phyloP scores from a whole-genome alignment of 2,113 vertebrate genomes.

The Chaetodon trifascialis region DNA sequence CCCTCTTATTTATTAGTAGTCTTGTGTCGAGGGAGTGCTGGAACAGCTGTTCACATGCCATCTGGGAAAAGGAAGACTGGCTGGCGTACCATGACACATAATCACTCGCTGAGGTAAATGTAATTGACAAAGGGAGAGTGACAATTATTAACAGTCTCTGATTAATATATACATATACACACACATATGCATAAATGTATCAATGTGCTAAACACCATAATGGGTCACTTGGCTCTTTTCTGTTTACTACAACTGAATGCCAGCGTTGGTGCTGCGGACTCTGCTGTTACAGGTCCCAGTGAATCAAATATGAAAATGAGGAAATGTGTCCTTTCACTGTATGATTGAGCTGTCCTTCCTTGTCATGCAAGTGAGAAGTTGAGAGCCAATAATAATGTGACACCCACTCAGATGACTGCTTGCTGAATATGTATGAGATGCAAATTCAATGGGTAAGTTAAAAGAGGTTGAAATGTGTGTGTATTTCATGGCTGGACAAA shows the following conservation, averaged over 20 bases:
- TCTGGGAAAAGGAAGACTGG: neutral
- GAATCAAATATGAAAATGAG: neutral
- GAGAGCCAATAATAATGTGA: neutral
- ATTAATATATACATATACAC: neutral
- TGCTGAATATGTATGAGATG: conserved; percentile 6
- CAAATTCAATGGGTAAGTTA: neutral
- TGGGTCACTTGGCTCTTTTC: neutral
- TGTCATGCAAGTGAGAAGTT: neutral
- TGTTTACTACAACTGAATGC: neutral
- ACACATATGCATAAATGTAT: neutral
- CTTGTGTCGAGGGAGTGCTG: neutral
- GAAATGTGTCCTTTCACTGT: neutral
- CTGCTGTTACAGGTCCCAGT: neutral
- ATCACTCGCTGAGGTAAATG: neutral
- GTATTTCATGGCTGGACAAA: neutral
- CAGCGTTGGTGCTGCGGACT: neutral
- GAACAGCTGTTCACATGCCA: conserved; percentile 16
- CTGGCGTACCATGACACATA: neutral
- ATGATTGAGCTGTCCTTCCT: neutral
- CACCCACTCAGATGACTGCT: neutral
- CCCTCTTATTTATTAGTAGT: neutral
- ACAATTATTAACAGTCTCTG: neutral
- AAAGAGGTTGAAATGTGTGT: neutral
- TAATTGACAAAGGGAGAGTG: neutral
- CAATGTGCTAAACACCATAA: neutral